Conservation (phyloP, 2,113 vertebrate genomes). For the Hemiscyllium ocellatum region DNA sequence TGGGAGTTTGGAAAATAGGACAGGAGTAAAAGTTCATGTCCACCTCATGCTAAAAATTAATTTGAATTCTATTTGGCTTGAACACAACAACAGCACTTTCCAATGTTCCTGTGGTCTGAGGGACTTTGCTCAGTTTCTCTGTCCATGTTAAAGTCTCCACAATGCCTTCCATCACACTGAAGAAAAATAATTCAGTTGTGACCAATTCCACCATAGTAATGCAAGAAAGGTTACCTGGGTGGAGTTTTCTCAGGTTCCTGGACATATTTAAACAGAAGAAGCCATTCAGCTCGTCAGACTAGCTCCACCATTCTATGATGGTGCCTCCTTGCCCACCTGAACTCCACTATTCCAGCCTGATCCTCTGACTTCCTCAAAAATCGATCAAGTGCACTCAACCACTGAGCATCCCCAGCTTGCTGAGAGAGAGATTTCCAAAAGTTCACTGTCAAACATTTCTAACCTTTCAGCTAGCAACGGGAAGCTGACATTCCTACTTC, state of each 20-base stretch:
- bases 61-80: background rate
- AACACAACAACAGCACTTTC: background rate
- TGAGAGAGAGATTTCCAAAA: background rate
- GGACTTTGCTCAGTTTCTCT: background rate
- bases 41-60: background rate
- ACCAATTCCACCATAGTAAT: background rate
- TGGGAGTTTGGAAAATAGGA: no score
- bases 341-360: no score
- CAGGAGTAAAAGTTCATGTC: background rate
- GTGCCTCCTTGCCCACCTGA: background rate
- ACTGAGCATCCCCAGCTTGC: background rate
- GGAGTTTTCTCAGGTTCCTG: background rate
- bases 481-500: background rate
- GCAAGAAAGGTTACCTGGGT: background rate
- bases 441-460: background rate
- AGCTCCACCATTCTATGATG: background rate
- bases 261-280: no score
- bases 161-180: background rate
- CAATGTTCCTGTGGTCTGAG: no score
- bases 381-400: background rate
- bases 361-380: background rate
- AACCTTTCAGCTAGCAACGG: background rate
- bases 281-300: background rate
- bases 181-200: background rate
- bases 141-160: background rate